A percentile compares a stretch with the other conserved stretches of the same genome.
These are phyloP conservation scores for Willisornis vidua DNA, from an alignment of 2,113 vertebrate genomes.

Conservation along the genomic window DNA sequence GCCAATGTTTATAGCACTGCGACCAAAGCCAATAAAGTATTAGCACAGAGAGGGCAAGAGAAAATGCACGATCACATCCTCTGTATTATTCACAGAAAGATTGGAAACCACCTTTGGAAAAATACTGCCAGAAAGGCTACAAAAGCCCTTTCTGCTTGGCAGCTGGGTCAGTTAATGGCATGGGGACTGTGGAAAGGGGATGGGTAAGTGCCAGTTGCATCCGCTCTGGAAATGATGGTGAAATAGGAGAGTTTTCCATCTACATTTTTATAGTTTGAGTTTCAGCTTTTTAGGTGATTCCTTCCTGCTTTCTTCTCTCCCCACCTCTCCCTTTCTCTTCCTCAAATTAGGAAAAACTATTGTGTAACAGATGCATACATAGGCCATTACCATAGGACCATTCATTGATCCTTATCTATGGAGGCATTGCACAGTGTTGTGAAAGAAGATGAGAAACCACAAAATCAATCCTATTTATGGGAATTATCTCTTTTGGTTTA, in stretches of 20 bases:
- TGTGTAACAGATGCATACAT: background rate
- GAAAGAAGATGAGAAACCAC: background rate
- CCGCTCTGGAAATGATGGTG: background rate
- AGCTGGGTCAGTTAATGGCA: background rate
- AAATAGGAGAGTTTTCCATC: background rate
- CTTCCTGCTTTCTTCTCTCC: accelerated
- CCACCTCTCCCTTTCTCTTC: background rate
- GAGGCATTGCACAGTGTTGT: background rate
- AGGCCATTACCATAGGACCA: background rate
- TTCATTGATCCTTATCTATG: background rate
- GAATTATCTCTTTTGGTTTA: background rate
- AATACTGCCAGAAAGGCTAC: background rate
- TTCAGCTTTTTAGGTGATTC: background rate
- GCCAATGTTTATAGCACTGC: background rate
- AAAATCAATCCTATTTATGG: background rate
- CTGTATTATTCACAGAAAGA: background rate
- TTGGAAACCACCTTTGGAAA: background rate
- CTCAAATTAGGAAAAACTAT: background rate
- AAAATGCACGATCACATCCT: background rate
- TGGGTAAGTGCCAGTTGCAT: background rate
- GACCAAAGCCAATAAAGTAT: background rate
- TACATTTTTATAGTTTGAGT: background rate
- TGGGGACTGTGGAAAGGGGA: accelerated
- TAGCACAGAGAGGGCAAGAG: background rate
- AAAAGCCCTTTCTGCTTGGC: background rate